These are phyloP conservation scores for Parapsyche elsis DNA, from an alignment of 1,140 invertebrate genomes.

Conservation along the genomic window DNA sequence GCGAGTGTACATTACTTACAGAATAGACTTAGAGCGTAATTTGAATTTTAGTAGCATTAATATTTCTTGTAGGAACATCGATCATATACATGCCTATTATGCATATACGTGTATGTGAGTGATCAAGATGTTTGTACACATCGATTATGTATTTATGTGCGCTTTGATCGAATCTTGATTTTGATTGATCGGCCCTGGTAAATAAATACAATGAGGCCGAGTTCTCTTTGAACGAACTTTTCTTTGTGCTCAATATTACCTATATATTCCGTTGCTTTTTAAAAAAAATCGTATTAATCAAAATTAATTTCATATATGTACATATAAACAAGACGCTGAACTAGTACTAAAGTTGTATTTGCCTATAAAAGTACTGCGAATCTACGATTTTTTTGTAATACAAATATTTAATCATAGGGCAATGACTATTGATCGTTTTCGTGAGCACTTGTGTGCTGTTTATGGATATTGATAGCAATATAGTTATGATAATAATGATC, in stretches of 20 bases:
- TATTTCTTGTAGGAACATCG: too few relatives aligned
- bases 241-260: neutral
- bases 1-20: too few relatives aligned
- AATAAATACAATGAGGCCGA: slow-evolving; percentile 10
- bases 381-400: neutral
- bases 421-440: neutral
- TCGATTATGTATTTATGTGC: slow-evolving; percentile 42
- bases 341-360: neutral
- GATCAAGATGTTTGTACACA: slow-evolving; percentile 40
- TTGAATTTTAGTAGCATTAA: too few relatives aligned
- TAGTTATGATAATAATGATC: slow-evolving; percentile 16
- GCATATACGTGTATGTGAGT: neutral
- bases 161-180: slow-evolving; percentile 45
- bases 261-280: neutral
- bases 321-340: neutral
- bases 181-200: slow-evolving; percentile 36
- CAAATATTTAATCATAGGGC: neutral
- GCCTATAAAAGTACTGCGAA: neutral
- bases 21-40: too few relatives aligned
- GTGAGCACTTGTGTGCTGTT: neutral
- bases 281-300: too few relatives aligned
- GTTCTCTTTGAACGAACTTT: slow-evolving; percentile 1
- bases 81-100: neutral
- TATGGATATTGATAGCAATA: neutral
- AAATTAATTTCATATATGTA: neutral